These are phyloP conservation scores for Colistium nudipinnis DNA, from an alignment of 2,113 vertebrate genomes.

Conservation along the genomic window DNA sequence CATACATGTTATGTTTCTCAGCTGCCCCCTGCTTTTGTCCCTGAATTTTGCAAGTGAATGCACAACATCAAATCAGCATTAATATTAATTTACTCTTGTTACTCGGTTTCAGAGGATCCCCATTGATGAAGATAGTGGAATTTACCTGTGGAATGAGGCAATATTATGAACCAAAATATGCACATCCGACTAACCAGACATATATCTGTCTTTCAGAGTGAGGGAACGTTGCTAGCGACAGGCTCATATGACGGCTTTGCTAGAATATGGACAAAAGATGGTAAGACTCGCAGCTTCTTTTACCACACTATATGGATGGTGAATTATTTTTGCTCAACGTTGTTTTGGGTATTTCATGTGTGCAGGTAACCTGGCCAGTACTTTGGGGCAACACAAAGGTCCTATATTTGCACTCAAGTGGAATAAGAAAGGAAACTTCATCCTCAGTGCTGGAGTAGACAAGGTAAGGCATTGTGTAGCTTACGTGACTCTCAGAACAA, in stretches of 20 bases:
- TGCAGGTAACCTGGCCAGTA: slow-evolving; percentile 98
- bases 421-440: slow-evolving; percentile 99
- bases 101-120: neutral
- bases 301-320: neutral
- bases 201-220: slow-evolving; percentile 85
- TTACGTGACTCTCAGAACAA: no score
- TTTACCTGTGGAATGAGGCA: neutral
- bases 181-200: neutral
- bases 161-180: neutral
- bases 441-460: slow-evolving; percentile 98
- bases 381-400: slow-evolving; percentile 99
- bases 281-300: slow-evolving; percentile 75
- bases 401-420: slow-evolving; percentile 99
- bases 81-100: neutral
- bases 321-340: neutral
- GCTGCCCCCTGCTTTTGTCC: slow-evolving; percentile 14
- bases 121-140: neutral
- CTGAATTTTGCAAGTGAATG: slow-evolving; percentile 1
- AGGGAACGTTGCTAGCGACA: slow-evolving; percentile 97
- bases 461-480: slow-evolving; percentile 91
- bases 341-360: slow-evolving; percentile 38
- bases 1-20: neutral
- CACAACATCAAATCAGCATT: neutral
- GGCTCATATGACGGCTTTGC: slow-evolving; percentile 99
- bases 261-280: slow-evolving; percentile 99